Percentiles rank a stretch among this genome's conserved stretches.
These are phyloP conservation scores for Pseudochaenichthys georgianus DNA, from an alignment of 2,797 vertebrate species.

Conservation along the genomic window DNA sequence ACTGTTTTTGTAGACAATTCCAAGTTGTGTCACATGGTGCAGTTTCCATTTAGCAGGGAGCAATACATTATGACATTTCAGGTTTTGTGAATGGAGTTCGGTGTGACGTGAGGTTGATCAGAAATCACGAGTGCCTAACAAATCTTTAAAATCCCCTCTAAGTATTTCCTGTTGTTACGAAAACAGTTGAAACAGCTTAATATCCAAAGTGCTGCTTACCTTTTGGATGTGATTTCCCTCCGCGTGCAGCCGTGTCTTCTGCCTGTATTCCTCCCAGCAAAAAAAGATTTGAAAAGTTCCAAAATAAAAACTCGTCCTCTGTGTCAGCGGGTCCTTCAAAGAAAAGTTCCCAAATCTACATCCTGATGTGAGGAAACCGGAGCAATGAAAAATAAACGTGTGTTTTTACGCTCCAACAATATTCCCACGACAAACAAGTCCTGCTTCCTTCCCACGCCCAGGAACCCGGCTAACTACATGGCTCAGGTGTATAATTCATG, in stretches of 20 bases:
- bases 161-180: background rate
- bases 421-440: constrained; percentile 51
- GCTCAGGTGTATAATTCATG: constrained; percentile 56
- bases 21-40: fast-evolving
- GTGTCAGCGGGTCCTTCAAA: background rate
- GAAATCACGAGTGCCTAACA: constrained; percentile 28
- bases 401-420: constrained; percentile 10
- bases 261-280: constrained; percentile 28
- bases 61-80: background rate
- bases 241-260: background rate
- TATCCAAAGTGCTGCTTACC: constrained; percentile 26
- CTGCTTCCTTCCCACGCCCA: constrained; percentile 52
- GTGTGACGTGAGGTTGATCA: constrained; percentile 20
- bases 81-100: background rate
- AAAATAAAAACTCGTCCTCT: constrained; percentile 19
- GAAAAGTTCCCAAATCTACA: constrained; percentile 67
- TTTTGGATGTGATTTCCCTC: background rate
- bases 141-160: constrained; percentile 9
- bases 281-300: background rate
- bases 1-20: fast-evolving
- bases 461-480: constrained; percentile 21
- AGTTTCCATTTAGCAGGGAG: fast-evolving
- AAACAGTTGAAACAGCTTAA: background rate
- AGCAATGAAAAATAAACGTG: background rate
- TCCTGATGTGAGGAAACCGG: constrained; percentile 37